phyloP scores from a whole-genome alignment of 1,140 invertebrate genomes.

The Neomicropteryx cornuta region DNA sequence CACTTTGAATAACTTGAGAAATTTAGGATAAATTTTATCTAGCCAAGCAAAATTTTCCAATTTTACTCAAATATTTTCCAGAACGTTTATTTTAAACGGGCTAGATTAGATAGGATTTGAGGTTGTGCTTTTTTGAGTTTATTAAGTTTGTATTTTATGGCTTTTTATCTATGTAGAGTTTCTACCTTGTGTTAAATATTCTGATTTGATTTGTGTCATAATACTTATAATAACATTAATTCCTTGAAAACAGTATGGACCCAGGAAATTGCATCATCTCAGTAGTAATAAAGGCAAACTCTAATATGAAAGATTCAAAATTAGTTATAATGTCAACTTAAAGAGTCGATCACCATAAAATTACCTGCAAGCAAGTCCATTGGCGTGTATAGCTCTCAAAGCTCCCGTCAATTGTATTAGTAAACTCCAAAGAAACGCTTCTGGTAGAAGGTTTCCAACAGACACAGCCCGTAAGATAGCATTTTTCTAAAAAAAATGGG shows the following conservation, averaged over 20 bases:
- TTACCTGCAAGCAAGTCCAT: slow-evolving; percentile 57
- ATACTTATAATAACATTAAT: slow-evolving; percentile 1
- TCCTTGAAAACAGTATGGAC: background rate
- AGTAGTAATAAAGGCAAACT: background rate
- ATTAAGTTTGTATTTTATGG: no score
- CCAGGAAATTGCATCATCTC: background rate
- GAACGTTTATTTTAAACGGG: no score
- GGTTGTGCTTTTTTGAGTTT: no score
- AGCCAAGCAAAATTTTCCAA: no score
- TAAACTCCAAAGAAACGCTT: slow-evolving; percentile 89
- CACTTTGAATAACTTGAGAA: no score
- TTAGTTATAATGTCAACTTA: no score
- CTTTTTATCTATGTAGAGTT: no score
- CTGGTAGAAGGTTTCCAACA: slow-evolving; percentile 65
- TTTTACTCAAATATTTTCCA: no score
- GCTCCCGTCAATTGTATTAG: slow-evolving; percentile 94
- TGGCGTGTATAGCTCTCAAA: slow-evolving; percentile 80
- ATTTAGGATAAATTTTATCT: no score
- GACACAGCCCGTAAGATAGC: slow-evolving; percentile 51
- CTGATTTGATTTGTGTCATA: background rate
- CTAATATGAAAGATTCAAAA: slow-evolving; percentile 1
- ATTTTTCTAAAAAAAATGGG: slow-evolving; percentile 48
- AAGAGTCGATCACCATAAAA: no score
- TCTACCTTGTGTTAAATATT: no score
- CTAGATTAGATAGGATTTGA: no score